Evolutionary conservation across 2,888 invertebrate species (phyloP).

Genomic region (Xylocampa areola): DNA sequence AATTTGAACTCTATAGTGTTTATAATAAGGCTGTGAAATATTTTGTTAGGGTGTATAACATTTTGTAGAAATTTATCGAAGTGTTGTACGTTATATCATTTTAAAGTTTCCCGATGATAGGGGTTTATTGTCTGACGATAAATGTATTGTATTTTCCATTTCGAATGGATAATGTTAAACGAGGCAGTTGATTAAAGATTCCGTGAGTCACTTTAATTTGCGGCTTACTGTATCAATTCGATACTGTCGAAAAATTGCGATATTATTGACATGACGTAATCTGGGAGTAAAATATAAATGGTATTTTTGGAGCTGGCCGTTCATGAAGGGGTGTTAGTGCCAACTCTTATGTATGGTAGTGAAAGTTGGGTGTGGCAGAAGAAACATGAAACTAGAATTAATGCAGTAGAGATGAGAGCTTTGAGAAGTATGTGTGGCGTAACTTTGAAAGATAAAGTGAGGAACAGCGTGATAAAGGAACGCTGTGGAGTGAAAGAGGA

Average conservation of each 20-base stretch:
- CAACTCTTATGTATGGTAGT: too few species aligned
- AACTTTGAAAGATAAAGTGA: too few species aligned
- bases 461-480: too few species aligned
- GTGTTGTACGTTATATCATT: constrained; percentile 34
- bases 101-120: constrained; percentile 54
- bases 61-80: constrained; percentile 23
- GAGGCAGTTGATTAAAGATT: constrained; percentile 35
- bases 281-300: background rate
- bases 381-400: too few species aligned
- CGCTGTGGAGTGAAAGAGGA: too few species aligned
- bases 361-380: too few species aligned
- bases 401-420: too few species aligned
- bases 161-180: constrained; percentile 15
- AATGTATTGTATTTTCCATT: constrained; percentile 34
- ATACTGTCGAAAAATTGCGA: constrained; percentile 14
- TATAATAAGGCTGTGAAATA: background rate
- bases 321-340: too few species aligned
- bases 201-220: constrained; percentile 30
- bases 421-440: too few species aligned
- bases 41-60: background rate
- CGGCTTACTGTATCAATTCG: constrained; percentile 2
- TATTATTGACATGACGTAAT: constrained; percentile 11
- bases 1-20: constrained; percentile 14
- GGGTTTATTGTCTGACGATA: constrained; percentile 43
- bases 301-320: background rate